Evolutionary conservation across 2,113 vertebrate genomes (phyloP).

Genomic region (Pipa parva): DNA sequence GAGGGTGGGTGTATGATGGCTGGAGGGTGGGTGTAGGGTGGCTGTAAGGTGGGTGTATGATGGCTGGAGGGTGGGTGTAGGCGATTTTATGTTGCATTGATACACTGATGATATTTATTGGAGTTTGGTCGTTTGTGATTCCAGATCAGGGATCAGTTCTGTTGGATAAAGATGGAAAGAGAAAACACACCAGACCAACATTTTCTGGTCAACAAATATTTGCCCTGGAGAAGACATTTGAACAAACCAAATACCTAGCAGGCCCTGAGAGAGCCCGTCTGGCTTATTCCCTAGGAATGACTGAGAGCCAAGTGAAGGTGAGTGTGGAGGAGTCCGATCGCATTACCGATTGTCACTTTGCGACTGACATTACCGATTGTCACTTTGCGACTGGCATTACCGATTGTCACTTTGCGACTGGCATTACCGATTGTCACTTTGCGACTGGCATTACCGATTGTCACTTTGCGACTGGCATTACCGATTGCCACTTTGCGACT

Average conservation of each 20-base stretch:
- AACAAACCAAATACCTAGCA: slow-evolving; percentile 95
- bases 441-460: too few species aligned
- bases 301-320: slow-evolving; percentile 98
- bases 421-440: too few species aligned
- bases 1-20: too few species aligned
- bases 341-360: slow-evolving; percentile 5
- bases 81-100: too few species aligned
- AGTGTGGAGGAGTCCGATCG: slow-evolving; percentile 46
- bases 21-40: too few species aligned
- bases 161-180: slow-evolving; percentile 93
- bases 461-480: too few species aligned
- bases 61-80: too few species aligned
- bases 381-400: too few species aligned
- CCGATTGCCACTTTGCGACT: too few species aligned
- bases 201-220: slow-evolving; percentile 98
- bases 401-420: too few species aligned
- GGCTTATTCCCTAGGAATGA: slow-evolving; percentile 95
- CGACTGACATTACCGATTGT: neutral
- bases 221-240: slow-evolving; percentile 96
- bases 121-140: slow-evolving; percentile 25
- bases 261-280: slow-evolving; percentile 89
- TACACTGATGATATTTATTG: too few species aligned
- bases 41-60: too few species aligned
- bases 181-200: slow-evolving; percentile 93
- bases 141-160: slow-evolving; percentile 89